Evolutionary conservation across 2,888 invertebrate genomes (phyloP).

Genomic region (Tachina fera): DNA sequence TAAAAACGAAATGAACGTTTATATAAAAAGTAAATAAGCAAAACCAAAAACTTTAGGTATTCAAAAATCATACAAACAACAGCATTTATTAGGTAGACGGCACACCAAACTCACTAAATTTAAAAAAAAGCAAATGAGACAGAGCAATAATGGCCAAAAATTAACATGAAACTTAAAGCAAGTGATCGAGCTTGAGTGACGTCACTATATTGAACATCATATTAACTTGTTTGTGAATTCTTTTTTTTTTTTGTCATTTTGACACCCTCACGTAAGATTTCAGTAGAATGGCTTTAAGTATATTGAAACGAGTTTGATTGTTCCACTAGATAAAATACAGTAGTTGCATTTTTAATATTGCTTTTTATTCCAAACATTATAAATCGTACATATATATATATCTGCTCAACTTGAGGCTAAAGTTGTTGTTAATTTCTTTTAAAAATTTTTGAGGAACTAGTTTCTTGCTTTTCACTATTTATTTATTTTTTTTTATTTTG

Average conservation of each 20-base stretch:
- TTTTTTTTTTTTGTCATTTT: constrained; percentile 19
- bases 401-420: constrained; percentile 27
- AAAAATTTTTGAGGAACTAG: constrained; percentile 18
- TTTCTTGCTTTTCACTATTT: background rate
- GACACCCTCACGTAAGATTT: constrained; percentile 38
- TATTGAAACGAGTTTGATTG: constrained; percentile 11
- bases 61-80: background rate
- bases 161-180: background rate
- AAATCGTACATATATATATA: background rate
- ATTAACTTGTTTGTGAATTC: constrained; percentile 9
- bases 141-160: constrained; percentile 25
- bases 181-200: constrained; percentile 2
- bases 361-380: background rate
- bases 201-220: constrained; percentile 13
- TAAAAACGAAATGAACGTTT: background rate
- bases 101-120: background rate
- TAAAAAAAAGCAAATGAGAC: background rate
- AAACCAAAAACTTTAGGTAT: background rate
- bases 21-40: background rate
- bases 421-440: background rate
- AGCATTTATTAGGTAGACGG: too few relatives aligned
- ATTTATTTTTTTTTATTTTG: background rate
- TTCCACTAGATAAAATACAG: background rate
- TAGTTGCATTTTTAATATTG: background rate
- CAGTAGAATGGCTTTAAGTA: background rate